A percentile compares a stretch with the other conserved stretches of the same genome.
Evolutionary conservation across 2,888 invertebrate species (phyloP).

Genomic region (Pandemis heparana): DNA sequence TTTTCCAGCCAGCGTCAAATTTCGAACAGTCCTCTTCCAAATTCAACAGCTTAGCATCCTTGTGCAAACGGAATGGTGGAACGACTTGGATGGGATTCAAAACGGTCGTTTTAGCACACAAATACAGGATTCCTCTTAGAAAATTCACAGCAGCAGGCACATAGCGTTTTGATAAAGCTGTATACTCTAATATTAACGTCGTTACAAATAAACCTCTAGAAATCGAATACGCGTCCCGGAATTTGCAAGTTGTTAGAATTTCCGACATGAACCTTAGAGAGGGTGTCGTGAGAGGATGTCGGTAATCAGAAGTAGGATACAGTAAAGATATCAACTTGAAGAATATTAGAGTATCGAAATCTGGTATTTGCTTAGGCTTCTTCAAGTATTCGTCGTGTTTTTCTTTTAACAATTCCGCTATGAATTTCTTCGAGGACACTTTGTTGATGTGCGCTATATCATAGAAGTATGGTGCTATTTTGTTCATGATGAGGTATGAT

Average conservation of each 20-base stretch:
- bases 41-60: slow-evolving; percentile 84
- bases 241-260: slow-evolving; percentile 88
- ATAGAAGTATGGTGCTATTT: slow-evolving; percentile 85
- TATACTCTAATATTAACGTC: slow-evolving; percentile 92
- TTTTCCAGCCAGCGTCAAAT: slow-evolving; percentile 66
- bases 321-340: slow-evolving; percentile 93
- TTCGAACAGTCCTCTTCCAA: slow-evolving; percentile 81
- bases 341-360: slow-evolving; percentile 90
- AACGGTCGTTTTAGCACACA: slow-evolving; percentile 88
- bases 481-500: slow-evolving; percentile 86
- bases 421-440: slow-evolving; percentile 87
- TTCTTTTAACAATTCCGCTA: slow-evolving; percentile 90
- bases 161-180: slow-evolving; percentile 91
- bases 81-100: slow-evolving; percentile 87
- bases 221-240: slow-evolving; percentile 88
- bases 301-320: slow-evolving; percentile 96
- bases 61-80: slow-evolving; percentile 88
- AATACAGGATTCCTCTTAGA: slow-evolving; percentile 90
- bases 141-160: slow-evolving; percentile 93
- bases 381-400: slow-evolving; percentile 88
- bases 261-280: slow-evolving; percentile 92
- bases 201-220: slow-evolving; percentile 92
- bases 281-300: slow-evolving; percentile 96
- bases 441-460: slow-evolving; percentile 91
- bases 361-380: slow-evolving; percentile 86